These are phyloP conservation scores for Heliconius congener DNA, from an alignment of 1,140 invertebrate genomes.

Conservation along the genomic window DNA sequence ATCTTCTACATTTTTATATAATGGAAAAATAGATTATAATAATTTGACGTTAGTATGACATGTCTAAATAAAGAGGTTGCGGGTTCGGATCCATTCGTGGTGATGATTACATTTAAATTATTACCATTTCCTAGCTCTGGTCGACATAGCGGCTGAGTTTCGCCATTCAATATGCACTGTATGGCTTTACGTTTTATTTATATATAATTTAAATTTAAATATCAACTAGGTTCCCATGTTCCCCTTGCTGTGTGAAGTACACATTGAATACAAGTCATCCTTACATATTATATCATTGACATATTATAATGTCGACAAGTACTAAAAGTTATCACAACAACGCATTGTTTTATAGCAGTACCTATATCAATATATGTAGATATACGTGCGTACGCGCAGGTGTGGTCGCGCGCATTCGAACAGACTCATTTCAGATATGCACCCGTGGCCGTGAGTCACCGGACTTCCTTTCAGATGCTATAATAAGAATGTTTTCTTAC, in stretches of 20 bases:
- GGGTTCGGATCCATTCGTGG: too few species aligned
- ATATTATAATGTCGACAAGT: background rate
- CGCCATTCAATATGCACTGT: too few species aligned
- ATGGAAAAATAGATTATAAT: too few species aligned
- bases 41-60: too few species aligned
- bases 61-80: too few species aligned
- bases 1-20: too few species aligned
- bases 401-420: slow-evolving; percentile 22
- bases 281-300: background rate
- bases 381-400: slow-evolving; percentile 26
- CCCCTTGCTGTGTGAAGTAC: background rate
- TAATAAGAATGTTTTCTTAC: slow-evolving; percentile 15
- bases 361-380: background rate
- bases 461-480: slow-evolving; percentile 29
- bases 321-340: background rate
- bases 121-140: too few species aligned
- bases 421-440: slow-evolving; percentile 28
- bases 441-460: slow-evolving; percentile 23
- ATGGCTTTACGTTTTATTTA: background rate
- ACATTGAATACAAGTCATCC: background rate
- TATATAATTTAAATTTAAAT: background rate
- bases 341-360: background rate
- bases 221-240: background rate
- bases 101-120: too few species aligned
- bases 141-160: too few species aligned